Conservation (phyloP, 2,888 invertebrate species). For the Cynaeus angustus region DNA sequence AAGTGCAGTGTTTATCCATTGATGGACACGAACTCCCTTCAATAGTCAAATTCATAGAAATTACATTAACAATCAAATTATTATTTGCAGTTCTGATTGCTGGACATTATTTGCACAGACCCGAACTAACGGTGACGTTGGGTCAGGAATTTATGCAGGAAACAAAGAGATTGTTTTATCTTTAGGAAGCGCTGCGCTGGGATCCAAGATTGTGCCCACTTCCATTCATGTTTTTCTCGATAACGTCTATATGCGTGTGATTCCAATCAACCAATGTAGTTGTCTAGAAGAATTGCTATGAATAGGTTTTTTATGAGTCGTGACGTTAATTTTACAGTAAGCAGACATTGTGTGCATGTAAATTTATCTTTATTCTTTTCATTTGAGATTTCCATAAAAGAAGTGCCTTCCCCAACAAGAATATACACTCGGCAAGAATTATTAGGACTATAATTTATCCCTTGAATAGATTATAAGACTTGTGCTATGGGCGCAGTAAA, state of each 20-base stretch:
- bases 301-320: constrained; percentile 5
- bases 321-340: constrained; percentile 20
- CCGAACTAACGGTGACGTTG: constrained; percentile 45
- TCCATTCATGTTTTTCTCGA: constrained; percentile 41
- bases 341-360: constrained; percentile 26
- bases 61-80: constrained; percentile 72
- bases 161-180: constrained; percentile 49
- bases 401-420: constrained; percentile 57
- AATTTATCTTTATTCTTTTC: constrained; percentile 43
- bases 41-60: constrained; percentile 71
- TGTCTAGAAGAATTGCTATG: neutral
- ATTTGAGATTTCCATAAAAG: constrained; percentile 44
- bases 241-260: constrained; percentile 45
- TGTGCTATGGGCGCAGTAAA: constrained; percentile 51
- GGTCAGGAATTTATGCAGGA: constrained; percentile 53
- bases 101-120: constrained; percentile 57
- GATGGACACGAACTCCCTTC: constrained; percentile 65
- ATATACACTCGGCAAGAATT: constrained; percentile 62
- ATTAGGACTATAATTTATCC: constrained; percentile 62
- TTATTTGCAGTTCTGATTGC: constrained; percentile 71
- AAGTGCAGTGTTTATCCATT: constrained; percentile 63
- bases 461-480: constrained; percentile 61
- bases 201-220: constrained; percentile 48
- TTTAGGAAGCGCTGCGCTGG: constrained; percentile 50
- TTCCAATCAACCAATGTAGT: constrained; percentile 2